Evolutionary conservation across 2,113 vertebrate genomes (phyloP).

Genomic region (Heterotilapia buettikoferi): DNA sequence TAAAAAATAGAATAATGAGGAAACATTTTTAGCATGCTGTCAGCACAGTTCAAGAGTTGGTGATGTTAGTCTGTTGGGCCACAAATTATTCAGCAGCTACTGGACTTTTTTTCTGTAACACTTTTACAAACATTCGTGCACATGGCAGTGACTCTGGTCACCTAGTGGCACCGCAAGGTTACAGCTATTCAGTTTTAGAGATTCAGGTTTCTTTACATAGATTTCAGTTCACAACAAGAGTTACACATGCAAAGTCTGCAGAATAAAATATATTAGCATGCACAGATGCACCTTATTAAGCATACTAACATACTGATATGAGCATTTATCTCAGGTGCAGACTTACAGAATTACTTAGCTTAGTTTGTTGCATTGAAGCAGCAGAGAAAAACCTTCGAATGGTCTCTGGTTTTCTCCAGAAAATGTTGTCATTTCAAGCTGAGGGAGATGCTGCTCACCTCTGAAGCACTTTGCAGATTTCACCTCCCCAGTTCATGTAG

Average conservation of each 20-base stretch:
- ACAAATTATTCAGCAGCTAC: neutral
- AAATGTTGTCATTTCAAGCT: neutral
- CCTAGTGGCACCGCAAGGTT: neutral
- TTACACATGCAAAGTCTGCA: neutral
- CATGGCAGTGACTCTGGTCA: neutral
- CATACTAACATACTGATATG: neutral
- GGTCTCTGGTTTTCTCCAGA: neutral
- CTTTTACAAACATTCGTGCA: neutral
- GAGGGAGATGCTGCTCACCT: neutral
- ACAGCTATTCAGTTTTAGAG: neutral
- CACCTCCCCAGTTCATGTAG: neutral
- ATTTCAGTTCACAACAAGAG: neutral
- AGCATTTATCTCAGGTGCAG: neutral
- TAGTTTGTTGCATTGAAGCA: neutral
- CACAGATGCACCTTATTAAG: neutral
- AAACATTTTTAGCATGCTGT: neutral
- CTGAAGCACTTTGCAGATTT: neutral
- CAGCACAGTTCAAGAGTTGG: neutral
- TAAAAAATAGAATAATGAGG: neutral
- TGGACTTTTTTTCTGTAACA: neutral
- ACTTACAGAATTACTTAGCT: neutral
- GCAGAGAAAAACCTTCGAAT: neutral
- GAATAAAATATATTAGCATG: neutral
- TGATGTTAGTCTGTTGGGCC: neutral
- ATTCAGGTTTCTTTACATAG: neutral